A percentile compares a stretch with the other conserved stretches of the same genome.
phyloP scores from a whole-genome alignment of 2,113 vertebrate genomes.

The Gasterosteus nipponicus region DNA sequence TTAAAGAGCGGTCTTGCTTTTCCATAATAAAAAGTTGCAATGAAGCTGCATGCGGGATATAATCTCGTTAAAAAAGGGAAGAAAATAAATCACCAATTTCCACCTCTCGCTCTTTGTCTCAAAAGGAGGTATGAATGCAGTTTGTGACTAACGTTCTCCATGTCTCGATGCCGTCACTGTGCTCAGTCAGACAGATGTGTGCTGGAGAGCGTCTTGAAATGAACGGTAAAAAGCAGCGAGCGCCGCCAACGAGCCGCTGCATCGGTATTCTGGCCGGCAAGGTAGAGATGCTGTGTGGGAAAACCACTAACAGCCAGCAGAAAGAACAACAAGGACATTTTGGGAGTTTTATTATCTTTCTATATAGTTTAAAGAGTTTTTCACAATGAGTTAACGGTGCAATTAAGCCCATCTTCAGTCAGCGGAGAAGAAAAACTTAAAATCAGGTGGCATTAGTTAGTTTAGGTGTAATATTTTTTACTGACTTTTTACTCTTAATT shows the following conservation, averaged over 20 bases:
- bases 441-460: background rate
- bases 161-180: background rate
- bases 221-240: background rate
- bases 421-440: background rate
- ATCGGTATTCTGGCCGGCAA: background rate
- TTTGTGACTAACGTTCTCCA: background rate
- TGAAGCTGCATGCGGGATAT: background rate
- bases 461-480: background rate
- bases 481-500: background rate
- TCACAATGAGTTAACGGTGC: background rate
- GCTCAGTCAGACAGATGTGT: background rate
- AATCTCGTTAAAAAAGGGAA: background rate
- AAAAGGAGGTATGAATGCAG: background rate
- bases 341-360: background rate
- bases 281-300: background rate
- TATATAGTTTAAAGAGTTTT: background rate
- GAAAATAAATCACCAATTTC: too few relatives aligned
- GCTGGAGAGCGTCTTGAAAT: background rate
- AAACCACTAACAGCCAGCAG: background rate
- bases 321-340: background rate
- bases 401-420: background rate
- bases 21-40: slow-evolving; percentile 8
- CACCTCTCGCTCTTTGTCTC: background rate
- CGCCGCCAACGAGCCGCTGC: background rate
- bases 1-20: slow-evolving; percentile 8